These are phyloP conservation scores for Scaptomyza reducta DNA, from an alignment of 2,888 invertebrate species.

Conservation along the genomic window DNA sequence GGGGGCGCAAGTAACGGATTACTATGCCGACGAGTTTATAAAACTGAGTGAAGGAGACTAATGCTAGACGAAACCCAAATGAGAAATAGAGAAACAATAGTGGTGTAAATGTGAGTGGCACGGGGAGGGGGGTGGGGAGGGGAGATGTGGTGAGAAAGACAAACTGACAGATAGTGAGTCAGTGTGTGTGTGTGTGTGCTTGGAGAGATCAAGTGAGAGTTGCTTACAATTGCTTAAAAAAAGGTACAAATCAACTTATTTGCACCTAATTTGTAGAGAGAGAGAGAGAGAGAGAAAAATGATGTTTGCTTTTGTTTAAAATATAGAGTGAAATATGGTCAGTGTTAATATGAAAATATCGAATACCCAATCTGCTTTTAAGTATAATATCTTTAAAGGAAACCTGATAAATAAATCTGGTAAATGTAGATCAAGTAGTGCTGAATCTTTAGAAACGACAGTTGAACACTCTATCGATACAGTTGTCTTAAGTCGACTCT, in stretches of 20 bases:
- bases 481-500: too few relatives aligned
- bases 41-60: conserved; percentile 29
- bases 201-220: background rate
- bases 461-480: too few relatives aligned
- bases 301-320: conserved; percentile 25
- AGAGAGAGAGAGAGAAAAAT: conserved; percentile 1
- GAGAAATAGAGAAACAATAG: background rate
- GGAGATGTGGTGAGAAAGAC: background rate
- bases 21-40: conserved; percentile 29
- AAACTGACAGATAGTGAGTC: background rate
- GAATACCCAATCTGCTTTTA: too few relatives aligned
- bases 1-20: conserved; percentile 45
- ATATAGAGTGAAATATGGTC: conserved; percentile 13
- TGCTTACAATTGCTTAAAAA: too few relatives aligned
- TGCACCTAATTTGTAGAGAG: too few relatives aligned
- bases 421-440: too few relatives aligned
- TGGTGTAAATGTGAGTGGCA: conserved; percentile 23
- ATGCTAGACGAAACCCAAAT: conserved; percentile 41
- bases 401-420: too few relatives aligned
- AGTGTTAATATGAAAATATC: too few relatives aligned
- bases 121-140: background rate
- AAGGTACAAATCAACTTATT: too few relatives aligned
- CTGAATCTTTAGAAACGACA: too few relatives aligned
- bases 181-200: background rate
- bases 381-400: too few relatives aligned